Evolutionary conservation across 2,113 vertebrate species (phyloP).

Genomic region (Malurus alboscapulatus): DNA sequence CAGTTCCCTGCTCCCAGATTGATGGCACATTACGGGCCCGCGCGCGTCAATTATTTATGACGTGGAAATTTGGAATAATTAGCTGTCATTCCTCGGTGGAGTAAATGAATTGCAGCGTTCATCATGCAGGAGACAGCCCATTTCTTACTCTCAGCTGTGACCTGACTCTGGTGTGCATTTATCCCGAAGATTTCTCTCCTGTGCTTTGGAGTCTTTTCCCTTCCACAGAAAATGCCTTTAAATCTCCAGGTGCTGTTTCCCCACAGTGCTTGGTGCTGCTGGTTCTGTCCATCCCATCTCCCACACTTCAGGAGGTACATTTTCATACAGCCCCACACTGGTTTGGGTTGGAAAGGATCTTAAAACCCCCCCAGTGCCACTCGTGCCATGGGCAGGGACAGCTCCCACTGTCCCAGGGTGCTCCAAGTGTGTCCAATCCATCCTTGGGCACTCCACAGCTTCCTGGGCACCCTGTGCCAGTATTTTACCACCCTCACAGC

Average conservation of each 20-base stretch:
- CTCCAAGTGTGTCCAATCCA: not conserved
- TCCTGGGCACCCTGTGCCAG: not conserved
- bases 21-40: not conserved
- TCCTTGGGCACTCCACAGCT: not conserved
- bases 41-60: slow-evolving; percentile 66
- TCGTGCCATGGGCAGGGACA: not conserved
- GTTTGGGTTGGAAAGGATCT: not conserved
- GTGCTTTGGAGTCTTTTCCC: not conserved
- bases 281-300: not conserved
- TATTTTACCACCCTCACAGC: rapidly evolving
- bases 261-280: not conserved
- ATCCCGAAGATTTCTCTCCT: not conserved
- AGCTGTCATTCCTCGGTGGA: slow-evolving; percentile 76
- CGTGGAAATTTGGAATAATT: slow-evolving; percentile 78
- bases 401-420: not conserved
- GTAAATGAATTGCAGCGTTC: slow-evolving; percentile 78
- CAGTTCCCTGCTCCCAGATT: slow-evolving; percentile 2
- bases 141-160: slow-evolving; percentile 66
- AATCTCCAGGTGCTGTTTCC: not conserved
- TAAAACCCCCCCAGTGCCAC: rapidly evolving
- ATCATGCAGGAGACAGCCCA: slow-evolving; percentile 67
- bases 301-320: not conserved
- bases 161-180: not conserved
- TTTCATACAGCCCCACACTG: not conserved
- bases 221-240: not conserved